Conservation (phyloP, 1,140 invertebrate species). For the Andricus grossulariae region DNA sequence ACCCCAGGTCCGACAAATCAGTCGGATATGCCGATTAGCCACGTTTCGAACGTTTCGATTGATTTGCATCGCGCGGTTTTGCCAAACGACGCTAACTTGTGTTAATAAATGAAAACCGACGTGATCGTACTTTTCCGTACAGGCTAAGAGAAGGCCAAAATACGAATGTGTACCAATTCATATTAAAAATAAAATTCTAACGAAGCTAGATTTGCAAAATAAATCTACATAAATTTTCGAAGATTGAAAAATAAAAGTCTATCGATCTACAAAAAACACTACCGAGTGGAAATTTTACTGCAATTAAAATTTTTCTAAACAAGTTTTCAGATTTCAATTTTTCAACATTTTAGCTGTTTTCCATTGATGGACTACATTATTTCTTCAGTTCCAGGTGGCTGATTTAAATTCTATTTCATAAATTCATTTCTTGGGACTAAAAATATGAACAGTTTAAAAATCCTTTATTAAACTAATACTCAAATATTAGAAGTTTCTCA, state of each 20-base stretch:
- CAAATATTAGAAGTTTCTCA: no score
- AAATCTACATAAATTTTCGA: constrained; percentile 19
- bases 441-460: no score
- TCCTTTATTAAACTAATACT: no score
- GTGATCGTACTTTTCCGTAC: constrained; percentile 13
- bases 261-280: not conserved
- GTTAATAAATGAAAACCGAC: constrained; percentile 27
- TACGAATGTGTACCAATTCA: not conserved
- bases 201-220: constrained; percentile 1
- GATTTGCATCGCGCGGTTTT: constrained; percentile 27
- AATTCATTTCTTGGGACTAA: no score
- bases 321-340: no score
- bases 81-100: constrained; percentile 1
- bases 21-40: constrained; percentile 26
- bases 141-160: not conserved
- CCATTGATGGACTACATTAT: no score
- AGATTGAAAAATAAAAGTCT: constrained; percentile 17
- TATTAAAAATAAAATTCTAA: constrained; percentile 8
- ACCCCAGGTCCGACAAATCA: constrained; percentile 13
- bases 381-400: no score
- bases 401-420: no score
- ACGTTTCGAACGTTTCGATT: constrained; percentile 16
- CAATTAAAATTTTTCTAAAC: not conserved
- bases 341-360: no score
- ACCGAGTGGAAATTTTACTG: not conserved